A percentile compares a stretch with the other conserved stretches of the same genome.
Conservation (phyloP, 2,888 invertebrate genomes). For the Coecobrya sp. region DNA sequence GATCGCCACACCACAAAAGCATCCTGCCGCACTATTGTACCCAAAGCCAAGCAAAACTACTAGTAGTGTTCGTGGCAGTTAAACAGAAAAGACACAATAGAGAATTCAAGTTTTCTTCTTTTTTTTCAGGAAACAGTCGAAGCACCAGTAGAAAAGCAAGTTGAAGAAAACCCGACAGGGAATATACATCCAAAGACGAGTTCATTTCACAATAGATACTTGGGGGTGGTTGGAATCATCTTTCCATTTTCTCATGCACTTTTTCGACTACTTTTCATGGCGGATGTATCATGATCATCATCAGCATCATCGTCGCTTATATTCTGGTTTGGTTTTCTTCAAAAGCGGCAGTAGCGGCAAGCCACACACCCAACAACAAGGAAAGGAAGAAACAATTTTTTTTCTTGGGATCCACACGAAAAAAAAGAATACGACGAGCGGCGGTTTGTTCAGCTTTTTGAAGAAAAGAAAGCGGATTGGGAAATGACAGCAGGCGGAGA, state of each 20-base stretch:
- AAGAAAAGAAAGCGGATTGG: constrained; percentile 27
- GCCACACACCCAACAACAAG: neutral
- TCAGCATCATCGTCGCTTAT: neutral
- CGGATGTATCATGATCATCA: neutral
- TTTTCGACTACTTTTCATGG: no score
- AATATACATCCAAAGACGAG: constrained; percentile 6
- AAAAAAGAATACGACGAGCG: no score
- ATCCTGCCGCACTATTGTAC: neutral
- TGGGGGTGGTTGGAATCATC: constrained; percentile 53
- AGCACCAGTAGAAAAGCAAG: neutral
- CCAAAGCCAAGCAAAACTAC: neutral
- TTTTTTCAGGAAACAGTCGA: neutral
- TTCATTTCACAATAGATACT: constrained; percentile 39
- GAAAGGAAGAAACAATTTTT: neutral
- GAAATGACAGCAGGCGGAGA: constrained; percentile 40
- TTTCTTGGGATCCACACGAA: no score
- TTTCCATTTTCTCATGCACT: no score
- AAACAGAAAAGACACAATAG: neutral
- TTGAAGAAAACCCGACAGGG: neutral
- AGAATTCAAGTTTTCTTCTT: neutral
- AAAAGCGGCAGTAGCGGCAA: neutral
- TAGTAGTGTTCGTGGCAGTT: no score
- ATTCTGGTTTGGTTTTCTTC: no score
- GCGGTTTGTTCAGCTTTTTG: no score
- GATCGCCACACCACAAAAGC: neutral